These are phyloP conservation scores for Anguilla marmorata DNA, from an alignment of 2,797 vertebrate species.

Conservation along the genomic window DNA sequence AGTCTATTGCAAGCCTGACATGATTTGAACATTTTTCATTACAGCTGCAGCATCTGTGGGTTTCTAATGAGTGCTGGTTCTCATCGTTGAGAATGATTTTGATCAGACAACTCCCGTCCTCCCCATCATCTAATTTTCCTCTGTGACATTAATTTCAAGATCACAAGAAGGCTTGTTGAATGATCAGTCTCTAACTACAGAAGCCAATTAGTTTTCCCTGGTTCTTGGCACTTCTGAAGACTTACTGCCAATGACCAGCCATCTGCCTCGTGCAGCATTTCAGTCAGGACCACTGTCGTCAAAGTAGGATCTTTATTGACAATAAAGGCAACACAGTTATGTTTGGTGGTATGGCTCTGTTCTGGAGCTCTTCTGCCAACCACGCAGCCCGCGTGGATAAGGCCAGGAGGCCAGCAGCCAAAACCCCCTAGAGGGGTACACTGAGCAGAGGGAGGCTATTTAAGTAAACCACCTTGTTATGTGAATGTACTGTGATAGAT, in stretches of 20 bases:
- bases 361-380: no score
- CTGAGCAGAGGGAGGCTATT: no score
- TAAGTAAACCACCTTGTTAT: no score
- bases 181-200: slow-evolving; percentile 24
- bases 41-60: background rate
- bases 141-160: slow-evolving; percentile 31
- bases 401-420: no score
- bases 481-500: no score
- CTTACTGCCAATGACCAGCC: background rate
- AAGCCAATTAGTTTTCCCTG: slow-evolving; percentile 28
- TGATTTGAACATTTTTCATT: slow-evolving; percentile 2
- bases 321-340: no score
- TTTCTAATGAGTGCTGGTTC: slow-evolving; percentile 28
- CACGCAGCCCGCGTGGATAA: no score
- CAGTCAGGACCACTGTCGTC: no score
- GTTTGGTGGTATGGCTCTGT: no score
- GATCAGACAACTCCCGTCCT: slow-evolving; percentile 21
- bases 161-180: slow-evolving; percentile 32
- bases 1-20: slow-evolving; percentile 24
- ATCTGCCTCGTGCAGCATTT: background rate
- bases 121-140: slow-evolving; percentile 4
- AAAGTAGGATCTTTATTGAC: no score
- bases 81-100: slow-evolving; percentile 30
- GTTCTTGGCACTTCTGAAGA: slow-evolving; percentile 14
- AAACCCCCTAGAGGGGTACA: no score